phyloP scores from a whole-genome alignment of 2,888 invertebrate genomes.

The Dryobota labecula region DNA sequence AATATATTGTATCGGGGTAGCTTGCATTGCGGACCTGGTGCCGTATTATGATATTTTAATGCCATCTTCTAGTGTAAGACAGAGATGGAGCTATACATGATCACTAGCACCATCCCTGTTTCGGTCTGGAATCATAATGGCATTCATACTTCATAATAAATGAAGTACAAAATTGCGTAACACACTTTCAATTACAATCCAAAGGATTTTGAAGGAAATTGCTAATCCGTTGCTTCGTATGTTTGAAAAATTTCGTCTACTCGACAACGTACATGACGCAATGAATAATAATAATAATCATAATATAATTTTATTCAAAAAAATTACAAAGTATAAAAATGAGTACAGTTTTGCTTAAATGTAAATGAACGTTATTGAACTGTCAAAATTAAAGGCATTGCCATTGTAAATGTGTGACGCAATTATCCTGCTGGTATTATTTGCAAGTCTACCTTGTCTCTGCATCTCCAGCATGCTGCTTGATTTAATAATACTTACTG shows the following conservation, averaged over 20 bases:
- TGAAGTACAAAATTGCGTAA: not conserved
- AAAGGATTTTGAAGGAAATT: not conserved
- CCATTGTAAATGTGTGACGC: not conserved
- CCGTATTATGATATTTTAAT: no score
- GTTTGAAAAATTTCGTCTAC: not conserved
- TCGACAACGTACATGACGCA: not conserved
- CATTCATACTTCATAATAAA: no score
- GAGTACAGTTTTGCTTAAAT: no score
- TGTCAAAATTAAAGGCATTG: not conserved
- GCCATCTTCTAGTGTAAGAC: no score
- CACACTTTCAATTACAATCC: not conserved
- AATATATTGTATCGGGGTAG: not conserved
- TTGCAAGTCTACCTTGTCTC: not conserved
- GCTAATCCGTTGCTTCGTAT: not conserved
- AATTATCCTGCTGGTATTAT: not conserved
- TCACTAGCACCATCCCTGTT: no score
- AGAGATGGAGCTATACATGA: no score
- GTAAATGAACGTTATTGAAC: no score
- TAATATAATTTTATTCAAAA: no score
- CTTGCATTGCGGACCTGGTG: not conserved
- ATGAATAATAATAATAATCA: no score
- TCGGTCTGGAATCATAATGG: no score
- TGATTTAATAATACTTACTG: not conserved
- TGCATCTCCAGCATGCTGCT: not conserved
- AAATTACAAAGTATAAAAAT: no score